Base-by-base conservation (phyloP, 2,888 invertebrate genomes). In the Leptinotarsa juncta region DNA sequence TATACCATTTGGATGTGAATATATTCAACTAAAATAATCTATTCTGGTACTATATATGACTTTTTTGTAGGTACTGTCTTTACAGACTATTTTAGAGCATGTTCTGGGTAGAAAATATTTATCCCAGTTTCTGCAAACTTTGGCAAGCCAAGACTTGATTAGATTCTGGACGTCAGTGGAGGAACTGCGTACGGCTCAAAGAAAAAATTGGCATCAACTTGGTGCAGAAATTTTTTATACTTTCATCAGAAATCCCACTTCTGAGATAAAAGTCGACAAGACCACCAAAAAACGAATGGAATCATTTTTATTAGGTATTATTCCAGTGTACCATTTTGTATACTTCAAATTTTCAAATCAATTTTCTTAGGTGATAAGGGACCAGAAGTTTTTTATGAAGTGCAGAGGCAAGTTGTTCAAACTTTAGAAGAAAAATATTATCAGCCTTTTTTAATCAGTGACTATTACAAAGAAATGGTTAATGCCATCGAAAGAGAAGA, bases 141-240 rank as follows among this genome's bases (percentile, higher is more conserved):
- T 95, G 81, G 94, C 95, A 81, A 94, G 94, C 48, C 95, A 95
- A 85, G 94, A 94, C n/a, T 88, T 96, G 72, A 92, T 97, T 10
- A 94, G 96, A 0, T 97, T 94, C 85, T 97, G 96, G 93, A 92
- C 92, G 82, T 94, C 95, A 0, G 96, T 96, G 0, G 96, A 97
- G 84, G 95, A 96, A 86, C 88, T 97, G 77, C 91, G 94, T 78
- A 90, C 91, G 73, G 92, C 95, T n/a, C 92, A 93, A 66, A 90
- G 94, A 80, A 92, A 92, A 76, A 92, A 92, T 80, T 94, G 94
- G 92, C 96, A 97, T 87, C 95, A 96, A 83, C 88, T 96, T 48
- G 97, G 95, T 14, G 95, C 95, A n/a, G 96, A 97, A 87, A 95
- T 97, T 83, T 97, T 95, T 88, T 96, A 96, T 85, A 95, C 95